These are phyloP conservation scores for Poicephalus gulielmi DNA, from an alignment of 2,113 vertebrate genomes.

Conservation along the genomic window DNA sequence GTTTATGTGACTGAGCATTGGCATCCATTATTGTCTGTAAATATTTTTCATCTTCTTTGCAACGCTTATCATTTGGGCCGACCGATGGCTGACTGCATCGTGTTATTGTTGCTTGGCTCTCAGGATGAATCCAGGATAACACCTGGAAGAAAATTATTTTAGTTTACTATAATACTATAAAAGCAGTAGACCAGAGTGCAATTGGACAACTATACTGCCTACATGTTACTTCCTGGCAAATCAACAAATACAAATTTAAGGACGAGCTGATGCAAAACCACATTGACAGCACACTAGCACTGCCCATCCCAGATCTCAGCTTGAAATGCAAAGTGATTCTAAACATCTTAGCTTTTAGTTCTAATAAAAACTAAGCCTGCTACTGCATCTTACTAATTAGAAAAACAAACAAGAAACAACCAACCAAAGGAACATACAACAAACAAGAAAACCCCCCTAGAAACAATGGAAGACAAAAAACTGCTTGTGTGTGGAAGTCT, in stretches of 20 bases:
- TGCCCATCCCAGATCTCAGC: not conserved
- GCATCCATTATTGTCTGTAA: constrained; percentile 96
- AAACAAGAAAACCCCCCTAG: not conserved
- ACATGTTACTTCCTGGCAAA: not conserved
- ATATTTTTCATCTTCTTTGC: constrained; percentile 95
- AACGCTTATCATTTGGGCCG: constrained; percentile 89
- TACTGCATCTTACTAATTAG: not conserved
- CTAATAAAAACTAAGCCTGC: not conserved
- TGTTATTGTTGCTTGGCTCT: constrained; percentile 92
- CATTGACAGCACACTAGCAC: not conserved
- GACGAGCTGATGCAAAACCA: not conserved
- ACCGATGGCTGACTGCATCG: constrained; percentile 93
- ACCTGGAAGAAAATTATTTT: constrained; percentile 73
- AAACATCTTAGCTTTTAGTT: not conserved
- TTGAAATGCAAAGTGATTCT: not conserved
- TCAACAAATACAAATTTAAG: not conserved
- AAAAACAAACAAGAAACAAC: not conserved
- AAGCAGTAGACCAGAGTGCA: not conserved
- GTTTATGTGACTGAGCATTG: constrained; percentile 96
- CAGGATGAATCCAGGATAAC: constrained; percentile 96
- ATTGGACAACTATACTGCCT: not conserved
- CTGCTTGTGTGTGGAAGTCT: not conserved
- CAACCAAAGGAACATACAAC: not conserved
- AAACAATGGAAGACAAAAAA: not conserved
- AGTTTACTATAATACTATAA: not conserved